Percentiles rank a stretch among this genome's conserved stretches.
These are phyloP conservation scores for Rousettus madagascariensis DNA, from an alignment of 2,797 vertebrate genomes.

Conservation along the genomic window DNA sequence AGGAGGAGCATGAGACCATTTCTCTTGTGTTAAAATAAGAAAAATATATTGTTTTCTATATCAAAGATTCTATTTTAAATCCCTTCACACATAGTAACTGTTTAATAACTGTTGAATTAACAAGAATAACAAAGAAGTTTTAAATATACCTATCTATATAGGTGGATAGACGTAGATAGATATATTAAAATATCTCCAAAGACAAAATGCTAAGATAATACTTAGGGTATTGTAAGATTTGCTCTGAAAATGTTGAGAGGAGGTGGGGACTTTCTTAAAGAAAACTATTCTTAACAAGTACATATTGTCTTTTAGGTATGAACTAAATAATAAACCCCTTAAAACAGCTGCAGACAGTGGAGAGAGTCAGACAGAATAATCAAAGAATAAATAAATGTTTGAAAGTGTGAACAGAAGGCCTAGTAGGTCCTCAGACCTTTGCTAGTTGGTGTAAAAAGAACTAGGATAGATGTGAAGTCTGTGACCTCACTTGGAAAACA, in stretches of 20 bases:
- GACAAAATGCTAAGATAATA: background rate
- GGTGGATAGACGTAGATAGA: too few relatives aligned
- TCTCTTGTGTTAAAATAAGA: constrained; percentile 36
- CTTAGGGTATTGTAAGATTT: background rate
- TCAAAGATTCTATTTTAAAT: constrained; percentile 32
- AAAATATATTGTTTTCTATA: background rate
- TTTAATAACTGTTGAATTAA: constrained; percentile 20
- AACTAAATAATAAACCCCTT: background rate
- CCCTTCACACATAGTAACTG: background rate
- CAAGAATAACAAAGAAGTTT: background rate
- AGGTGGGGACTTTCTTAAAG: background rate
- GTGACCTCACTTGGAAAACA: background rate
- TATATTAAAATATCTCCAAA: constrained; percentile 7
- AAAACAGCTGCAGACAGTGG: background rate
- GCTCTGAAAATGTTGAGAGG: constrained; percentile 1
- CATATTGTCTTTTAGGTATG: background rate
- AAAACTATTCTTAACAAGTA: background rate
- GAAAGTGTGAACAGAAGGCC: background rate
- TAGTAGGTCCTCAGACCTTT: background rate
- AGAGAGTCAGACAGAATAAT: constrained; percentile 12
- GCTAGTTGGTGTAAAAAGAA: background rate
- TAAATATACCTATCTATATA: background rate
- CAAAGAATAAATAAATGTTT: background rate
- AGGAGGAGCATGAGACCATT: background rate
- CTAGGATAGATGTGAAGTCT: constrained; percentile 2